Conservation (phyloP, 2,113 vertebrate species). For the Bothrops jararaca region DNA sequence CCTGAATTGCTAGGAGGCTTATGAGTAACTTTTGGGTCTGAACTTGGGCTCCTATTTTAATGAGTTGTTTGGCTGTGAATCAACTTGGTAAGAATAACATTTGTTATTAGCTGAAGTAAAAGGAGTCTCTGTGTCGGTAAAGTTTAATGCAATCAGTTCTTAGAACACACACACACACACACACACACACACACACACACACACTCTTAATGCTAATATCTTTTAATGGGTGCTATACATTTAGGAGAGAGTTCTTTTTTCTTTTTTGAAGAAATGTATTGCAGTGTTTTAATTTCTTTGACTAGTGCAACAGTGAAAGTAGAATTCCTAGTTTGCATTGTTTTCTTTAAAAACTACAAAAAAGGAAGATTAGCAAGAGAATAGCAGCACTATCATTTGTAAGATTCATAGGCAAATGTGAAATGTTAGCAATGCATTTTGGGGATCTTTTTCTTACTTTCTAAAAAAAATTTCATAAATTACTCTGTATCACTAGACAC, state of each 20-base stretch:
- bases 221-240: background rate
- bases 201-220: background rate
- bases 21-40: background rate
- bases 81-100: conserved; percentile 1
- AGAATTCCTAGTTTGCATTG: background rate
- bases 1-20: background rate
- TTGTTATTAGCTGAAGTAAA: conserved; percentile 3
- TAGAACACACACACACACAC: background rate
- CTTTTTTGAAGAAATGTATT: background rate
- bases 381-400: background rate
- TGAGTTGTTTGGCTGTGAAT: background rate
- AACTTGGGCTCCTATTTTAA: background rate
- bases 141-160: background rate
- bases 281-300: background rate
- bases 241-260: background rate
- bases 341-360: background rate
- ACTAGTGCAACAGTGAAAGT: background rate
- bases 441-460: background rate
- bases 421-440: background rate
- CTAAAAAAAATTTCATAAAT: background rate
- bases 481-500: background rate
- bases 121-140: background rate
- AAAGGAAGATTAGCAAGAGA: background rate
- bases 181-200: background rate
- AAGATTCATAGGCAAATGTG: background rate